These are phyloP conservation scores for Drosophila erecta DNA, from an alignment of 1,140 invertebrate genomes.

Conservation along the genomic window DNA sequence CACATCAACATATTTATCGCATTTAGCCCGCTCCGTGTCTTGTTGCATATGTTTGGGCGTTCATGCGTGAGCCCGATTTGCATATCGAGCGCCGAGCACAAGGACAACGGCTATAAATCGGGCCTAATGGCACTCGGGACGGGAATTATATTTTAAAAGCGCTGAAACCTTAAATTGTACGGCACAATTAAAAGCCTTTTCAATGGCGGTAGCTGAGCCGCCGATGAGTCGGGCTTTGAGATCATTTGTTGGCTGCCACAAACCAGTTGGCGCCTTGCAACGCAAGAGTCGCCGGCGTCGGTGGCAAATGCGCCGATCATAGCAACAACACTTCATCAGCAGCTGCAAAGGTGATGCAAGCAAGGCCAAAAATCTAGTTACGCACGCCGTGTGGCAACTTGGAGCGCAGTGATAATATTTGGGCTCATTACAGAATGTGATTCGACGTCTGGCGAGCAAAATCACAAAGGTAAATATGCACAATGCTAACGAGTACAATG, in stretches of 20 bases:
- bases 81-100: conserved; percentile 51
- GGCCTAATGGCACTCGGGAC: conserved; percentile 32
- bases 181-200: neutral
- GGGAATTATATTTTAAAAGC: no score
- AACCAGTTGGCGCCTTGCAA: neutral
- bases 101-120: conserved; percentile 67
- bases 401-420: conserved; percentile 22
- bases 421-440: conserved; percentile 20
- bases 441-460: neutral
- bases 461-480: neutral
- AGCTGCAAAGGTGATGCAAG: conserved; percentile 10
- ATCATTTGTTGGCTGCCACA: neutral
- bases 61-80: conserved; percentile 66
- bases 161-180: no score
- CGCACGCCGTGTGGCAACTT: neutral
- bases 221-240: no score
- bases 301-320: conserved; percentile 18
- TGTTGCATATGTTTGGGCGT: conserved; percentile 69
- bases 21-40: conserved; percentile 49
- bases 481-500: conserved; percentile 30
- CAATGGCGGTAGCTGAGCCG: no score
- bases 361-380: conserved; percentile 24
- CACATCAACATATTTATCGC: conserved; percentile 50
- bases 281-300: conserved; percentile 8
- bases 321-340: conserved; percentile 30